Percentiles rank a stretch among this genome's conserved stretches.
Conservation (phyloP, 2,113 vertebrate species). For the Pelodiscus sinensis region DNA sequence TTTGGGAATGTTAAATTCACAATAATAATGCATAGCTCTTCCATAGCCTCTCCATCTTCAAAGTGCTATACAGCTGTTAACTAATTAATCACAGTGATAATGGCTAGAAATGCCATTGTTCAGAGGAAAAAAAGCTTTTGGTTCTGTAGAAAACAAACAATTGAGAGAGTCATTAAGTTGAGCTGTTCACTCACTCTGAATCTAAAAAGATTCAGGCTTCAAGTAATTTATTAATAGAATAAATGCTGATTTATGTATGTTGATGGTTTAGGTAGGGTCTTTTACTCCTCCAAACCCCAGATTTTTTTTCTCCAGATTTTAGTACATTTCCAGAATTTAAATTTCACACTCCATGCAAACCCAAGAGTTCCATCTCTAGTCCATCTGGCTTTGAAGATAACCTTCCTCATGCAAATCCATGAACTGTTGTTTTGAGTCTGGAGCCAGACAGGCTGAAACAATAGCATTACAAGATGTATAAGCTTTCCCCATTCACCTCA, state of each 20-base stretch:
- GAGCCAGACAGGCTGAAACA: slow-evolving; percentile 60
- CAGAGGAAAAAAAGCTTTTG: slow-evolving; percentile 9
- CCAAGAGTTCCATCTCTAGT: slow-evolving; percentile 53
- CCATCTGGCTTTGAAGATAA: slow-evolving; percentile 46
- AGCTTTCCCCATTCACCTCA: slow-evolving; percentile 67
- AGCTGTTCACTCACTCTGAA: not conserved
- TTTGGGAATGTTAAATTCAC: slow-evolving; percentile 6
- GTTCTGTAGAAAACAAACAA: not conserved
- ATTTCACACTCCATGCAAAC: not conserved
- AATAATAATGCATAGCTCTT: slow-evolving; percentile 18
- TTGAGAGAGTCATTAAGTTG: slow-evolving; percentile 45
- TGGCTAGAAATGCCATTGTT: not conserved
- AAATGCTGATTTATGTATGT: not conserved
- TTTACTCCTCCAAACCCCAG: not conserved
- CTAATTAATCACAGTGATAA: slow-evolving; percentile 46
- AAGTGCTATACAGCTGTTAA: slow-evolving; percentile 3
- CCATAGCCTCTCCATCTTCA: slow-evolving; percentile 16
- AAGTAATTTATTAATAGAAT: not conserved
- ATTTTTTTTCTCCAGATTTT: slow-evolving; percentile 9
- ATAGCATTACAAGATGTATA: slow-evolving; percentile 19
- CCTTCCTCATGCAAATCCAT: not conserved
- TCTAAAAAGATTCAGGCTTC: slow-evolving; percentile 9
- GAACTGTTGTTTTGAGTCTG: slow-evolving; percentile 31
- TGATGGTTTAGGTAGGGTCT: not conserved
- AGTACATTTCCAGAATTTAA: not conserved